phyloP scores from a whole-genome alignment of 2,113 vertebrate species.

The Etia nguti region DNA sequence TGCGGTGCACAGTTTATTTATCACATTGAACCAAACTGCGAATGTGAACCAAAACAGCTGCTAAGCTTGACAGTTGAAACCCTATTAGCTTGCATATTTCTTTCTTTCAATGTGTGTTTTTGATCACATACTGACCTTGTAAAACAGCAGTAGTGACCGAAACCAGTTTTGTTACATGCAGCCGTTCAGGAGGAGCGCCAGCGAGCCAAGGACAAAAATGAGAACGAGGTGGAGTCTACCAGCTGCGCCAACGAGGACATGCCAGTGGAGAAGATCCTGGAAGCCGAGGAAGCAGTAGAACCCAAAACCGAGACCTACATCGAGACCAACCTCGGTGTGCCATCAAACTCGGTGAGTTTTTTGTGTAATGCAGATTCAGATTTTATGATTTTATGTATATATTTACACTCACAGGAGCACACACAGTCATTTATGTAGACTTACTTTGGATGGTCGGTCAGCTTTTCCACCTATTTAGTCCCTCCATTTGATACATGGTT shows the following conservation, averaged over 20 bases:
- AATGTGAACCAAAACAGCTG: background rate
- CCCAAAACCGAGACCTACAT: constrained; percentile 98
- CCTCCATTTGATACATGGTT: background rate
- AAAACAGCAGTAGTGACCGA: constrained; percentile 74
- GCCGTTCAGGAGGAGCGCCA: constrained; percentile 98
- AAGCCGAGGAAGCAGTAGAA: constrained; percentile 93
- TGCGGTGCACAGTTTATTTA: background rate
- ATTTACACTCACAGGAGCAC: background rate
- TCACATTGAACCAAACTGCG: background rate
- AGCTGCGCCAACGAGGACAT: constrained; percentile 95
- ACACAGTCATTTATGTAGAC: background rate
- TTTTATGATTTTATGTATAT: background rate
- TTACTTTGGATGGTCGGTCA: background rate
- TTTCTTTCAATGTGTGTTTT: background rate
- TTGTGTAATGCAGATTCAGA: background rate
- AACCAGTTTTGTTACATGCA: constrained; percentile 71
- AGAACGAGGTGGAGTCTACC: constrained; percentile 91
- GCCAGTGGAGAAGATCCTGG: constrained; percentile 98
- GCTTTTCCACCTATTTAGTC: background rate
- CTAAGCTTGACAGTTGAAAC: background rate
- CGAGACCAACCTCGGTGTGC: constrained; percentile 86
- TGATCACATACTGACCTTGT: background rate
- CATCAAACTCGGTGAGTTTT: constrained; percentile 88
- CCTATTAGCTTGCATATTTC: background rate
- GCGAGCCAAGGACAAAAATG: constrained; percentile 89